Percentiles rank a stretch among this genome's conserved stretches.
Conservation (phyloP, 1,140 invertebrate genomes). For the Drosophila kepulauana region DNA sequence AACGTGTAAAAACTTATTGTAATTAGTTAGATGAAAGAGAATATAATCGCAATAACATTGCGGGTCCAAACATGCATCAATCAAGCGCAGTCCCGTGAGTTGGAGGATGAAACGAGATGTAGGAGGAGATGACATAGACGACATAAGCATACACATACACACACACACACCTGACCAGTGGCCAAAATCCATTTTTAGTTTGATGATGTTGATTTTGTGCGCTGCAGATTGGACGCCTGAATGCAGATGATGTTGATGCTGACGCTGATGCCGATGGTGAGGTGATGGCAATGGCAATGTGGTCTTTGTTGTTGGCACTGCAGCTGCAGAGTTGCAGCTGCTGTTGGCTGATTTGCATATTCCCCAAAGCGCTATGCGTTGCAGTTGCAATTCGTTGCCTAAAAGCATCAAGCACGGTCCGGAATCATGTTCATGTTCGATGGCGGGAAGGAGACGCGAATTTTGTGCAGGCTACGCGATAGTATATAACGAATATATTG, state of each 20-base stretch:
- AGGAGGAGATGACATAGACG: slow-evolving; percentile 1
- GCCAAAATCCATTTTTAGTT: slow-evolving; percentile 72
- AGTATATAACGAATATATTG: slow-evolving; percentile 66
- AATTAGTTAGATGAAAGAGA: slow-evolving; percentile 51
- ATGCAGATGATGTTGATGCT: slow-evolving; percentile 34
- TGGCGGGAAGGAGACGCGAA: too few species aligned
- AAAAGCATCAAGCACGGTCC: slow-evolving; percentile 57
- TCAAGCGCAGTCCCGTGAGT: slow-evolving; percentile 45
- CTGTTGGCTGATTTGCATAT: slow-evolving; percentile 80
- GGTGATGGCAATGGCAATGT: slow-evolving; percentile 3
- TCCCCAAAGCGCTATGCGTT: slow-evolving; percentile 71
- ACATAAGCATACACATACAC: slow-evolving; percentile 4
- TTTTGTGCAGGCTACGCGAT: not conserved
- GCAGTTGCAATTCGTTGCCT: slow-evolving; percentile 74
- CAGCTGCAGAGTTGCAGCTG: slow-evolving; percentile 47
- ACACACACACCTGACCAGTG: slow-evolving; percentile 29
- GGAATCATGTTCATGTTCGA: slow-evolving; percentile 7
- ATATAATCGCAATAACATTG: slow-evolving; percentile 54
- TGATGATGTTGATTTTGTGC: slow-evolving; percentile 55
- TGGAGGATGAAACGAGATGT: not conserved
- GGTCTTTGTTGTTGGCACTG: slow-evolving; percentile 56
- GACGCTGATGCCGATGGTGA: not conserved
- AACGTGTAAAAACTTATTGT: slow-evolving; percentile 34
- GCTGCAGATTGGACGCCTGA: slow-evolving; percentile 33
- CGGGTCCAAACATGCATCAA: slow-evolving; percentile 61